A percentile compares a stretch with the other conserved stretches of the same genome.
These are phyloP conservation scores for Eilema sororculum DNA, from an alignment of 2,888 invertebrate genomes.

Conservation along the genomic window DNA sequence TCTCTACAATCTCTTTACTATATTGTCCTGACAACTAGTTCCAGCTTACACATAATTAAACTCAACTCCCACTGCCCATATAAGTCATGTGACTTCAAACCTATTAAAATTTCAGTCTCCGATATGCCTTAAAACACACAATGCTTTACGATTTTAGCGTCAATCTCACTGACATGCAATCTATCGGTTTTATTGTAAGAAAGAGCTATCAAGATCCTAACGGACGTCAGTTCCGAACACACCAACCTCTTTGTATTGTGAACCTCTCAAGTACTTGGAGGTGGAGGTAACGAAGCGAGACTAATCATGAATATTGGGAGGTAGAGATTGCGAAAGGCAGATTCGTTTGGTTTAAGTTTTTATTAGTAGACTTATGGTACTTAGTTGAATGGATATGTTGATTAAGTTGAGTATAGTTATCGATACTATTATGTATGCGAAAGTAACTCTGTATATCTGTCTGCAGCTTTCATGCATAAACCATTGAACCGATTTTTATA, in stretches of 20 bases:
- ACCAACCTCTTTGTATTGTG: constrained; percentile 47
- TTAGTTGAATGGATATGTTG: neutral
- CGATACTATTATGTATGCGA: too few species aligned
- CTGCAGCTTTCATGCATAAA: too few species aligned
- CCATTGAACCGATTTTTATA: too few species aligned
- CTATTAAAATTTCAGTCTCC: constrained; percentile 19
- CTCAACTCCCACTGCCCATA: constrained; percentile 28
- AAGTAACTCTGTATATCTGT: too few species aligned
- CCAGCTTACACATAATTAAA: constrained; percentile 4
- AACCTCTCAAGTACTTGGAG: constrained; percentile 37
- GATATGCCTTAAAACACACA: constrained; percentile 34
- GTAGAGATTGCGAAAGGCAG: constrained; percentile 37
- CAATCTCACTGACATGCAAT: constrained; percentile 50
- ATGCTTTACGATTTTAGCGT: constrained; percentile 53
- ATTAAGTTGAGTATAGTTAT: neutral
- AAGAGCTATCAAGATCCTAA: constrained; percentile 51
- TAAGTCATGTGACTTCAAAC: constrained; percentile 14
- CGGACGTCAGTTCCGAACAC: constrained; percentile 33
- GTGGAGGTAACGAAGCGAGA: constrained; percentile 45
- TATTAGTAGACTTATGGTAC: neutral
- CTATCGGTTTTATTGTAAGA: constrained; percentile 48
- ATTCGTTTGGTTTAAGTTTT: constrained; percentile 19
- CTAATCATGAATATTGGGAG: constrained; percentile 40
- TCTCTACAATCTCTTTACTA: neutral
- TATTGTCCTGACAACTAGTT: too few species aligned